Evolutionary conservation across 2,888 invertebrate genomes (phyloP).

Genomic region (Horisme vitalbata): DNA sequence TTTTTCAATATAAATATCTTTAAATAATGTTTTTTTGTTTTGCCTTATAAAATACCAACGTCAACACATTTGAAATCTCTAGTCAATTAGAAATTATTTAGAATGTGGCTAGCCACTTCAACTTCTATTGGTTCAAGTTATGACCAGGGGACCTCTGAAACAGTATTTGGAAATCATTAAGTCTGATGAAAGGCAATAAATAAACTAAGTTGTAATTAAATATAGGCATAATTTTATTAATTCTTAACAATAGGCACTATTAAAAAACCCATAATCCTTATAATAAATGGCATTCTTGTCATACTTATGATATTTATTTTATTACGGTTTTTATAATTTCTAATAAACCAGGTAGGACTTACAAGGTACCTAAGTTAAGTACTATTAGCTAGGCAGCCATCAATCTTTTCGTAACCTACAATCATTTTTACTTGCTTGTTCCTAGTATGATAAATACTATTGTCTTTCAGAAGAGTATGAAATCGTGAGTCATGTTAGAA

Average conservation of each 20-base stretch:
- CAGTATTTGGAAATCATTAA: too few species aligned
- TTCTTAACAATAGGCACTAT: slow-evolving; percentile 49
- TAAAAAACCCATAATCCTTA: slow-evolving; percentile 54
- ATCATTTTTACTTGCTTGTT: neutral
- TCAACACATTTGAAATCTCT: too few species aligned
- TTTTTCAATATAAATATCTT: too few species aligned
- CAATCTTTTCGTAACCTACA: neutral
- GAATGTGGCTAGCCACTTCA: too few species aligned
- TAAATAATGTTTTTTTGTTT: too few species aligned
- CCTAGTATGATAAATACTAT: too few species aligned
- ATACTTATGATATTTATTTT: slow-evolving; percentile 1
- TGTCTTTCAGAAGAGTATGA: too few species aligned
- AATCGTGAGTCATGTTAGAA: too few species aligned
- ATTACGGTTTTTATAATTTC: slow-evolving; percentile 3
- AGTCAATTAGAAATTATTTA: too few species aligned
- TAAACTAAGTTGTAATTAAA: slow-evolving; percentile 4
- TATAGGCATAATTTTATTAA: slow-evolving; percentile 46
- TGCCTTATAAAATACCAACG: too few species aligned
- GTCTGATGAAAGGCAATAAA: neutral
- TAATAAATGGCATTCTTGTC: slow-evolving; percentile 46
- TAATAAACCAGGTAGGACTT: neutral
- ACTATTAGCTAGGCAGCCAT: slow-evolving; percentile 9
- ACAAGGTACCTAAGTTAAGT: neutral
- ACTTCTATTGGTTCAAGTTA: too few species aligned
- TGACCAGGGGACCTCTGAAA: too few species aligned